phyloP scores from a whole-genome alignment of 1,140 invertebrate species.

The Danaus plexippus region DNA sequence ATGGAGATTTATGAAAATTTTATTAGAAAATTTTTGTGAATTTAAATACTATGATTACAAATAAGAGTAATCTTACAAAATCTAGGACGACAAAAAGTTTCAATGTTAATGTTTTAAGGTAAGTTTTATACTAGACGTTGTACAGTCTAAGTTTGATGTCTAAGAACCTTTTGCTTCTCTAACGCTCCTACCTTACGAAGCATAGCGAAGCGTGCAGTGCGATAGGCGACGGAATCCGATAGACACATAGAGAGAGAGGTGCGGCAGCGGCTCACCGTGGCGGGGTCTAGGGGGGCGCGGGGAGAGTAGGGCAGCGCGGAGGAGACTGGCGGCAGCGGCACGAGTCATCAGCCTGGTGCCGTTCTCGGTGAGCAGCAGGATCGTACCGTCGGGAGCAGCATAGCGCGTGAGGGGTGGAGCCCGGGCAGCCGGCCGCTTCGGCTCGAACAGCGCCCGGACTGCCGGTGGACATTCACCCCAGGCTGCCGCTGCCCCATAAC shows the following conservation, averaged over 20 bases:
- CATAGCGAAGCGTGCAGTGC: slow-evolving; percentile 66
- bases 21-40: no score
- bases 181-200: slow-evolving; percentile 63
- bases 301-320: slow-evolving; percentile 67
- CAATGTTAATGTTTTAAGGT: no score
- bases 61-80: no score
- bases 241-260: slow-evolving; percentile 54
- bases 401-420: slow-evolving; percentile 61
- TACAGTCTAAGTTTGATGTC: no score
- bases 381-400: slow-evolving; percentile 66
- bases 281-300: slow-evolving; percentile 63
- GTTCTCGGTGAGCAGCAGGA: slow-evolving; percentile 70
- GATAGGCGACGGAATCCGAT: slow-evolving; percentile 61
- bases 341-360: slow-evolving; percentile 69
- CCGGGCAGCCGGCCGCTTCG: slow-evolving; percentile 36
- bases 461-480: slow-evolving; percentile 57
- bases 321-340: slow-evolving; percentile 64
- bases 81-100: no score
- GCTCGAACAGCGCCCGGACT: slow-evolving; percentile 58
- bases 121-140: no score
- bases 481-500: slow-evolving; percentile 62
- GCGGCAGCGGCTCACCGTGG: slow-evolving; percentile 67
- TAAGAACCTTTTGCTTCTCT: neutral
- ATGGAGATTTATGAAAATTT: no score
- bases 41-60: no score